These are phyloP conservation scores for Euura saliciscinereae DNA, from an alignment of 1,140 invertebrate genomes.

Conservation along the genomic window DNA sequence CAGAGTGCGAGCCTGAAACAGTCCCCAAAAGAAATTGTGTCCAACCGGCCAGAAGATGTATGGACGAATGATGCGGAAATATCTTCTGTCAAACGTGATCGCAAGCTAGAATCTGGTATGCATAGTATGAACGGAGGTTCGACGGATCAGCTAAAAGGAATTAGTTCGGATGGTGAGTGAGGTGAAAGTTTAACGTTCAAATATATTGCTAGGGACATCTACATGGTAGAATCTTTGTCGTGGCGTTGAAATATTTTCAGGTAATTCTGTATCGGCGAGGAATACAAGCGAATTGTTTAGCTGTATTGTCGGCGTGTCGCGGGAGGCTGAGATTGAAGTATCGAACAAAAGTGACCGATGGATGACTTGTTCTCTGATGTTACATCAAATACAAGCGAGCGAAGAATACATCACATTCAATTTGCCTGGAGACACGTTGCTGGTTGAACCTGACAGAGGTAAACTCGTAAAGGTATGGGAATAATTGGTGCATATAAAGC, in stretches of 20 bases:
- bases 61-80: background rate
- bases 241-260: constrained; percentile 16
- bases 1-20: background rate
- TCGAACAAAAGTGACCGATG: constrained; percentile 48
- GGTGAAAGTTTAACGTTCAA: too few species aligned
- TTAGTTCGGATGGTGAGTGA: too few species aligned
- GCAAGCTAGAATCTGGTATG: too few species aligned
- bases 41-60: background rate
- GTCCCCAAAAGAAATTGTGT: background rate
- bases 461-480: constrained; percentile 43
- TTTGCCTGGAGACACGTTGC: constrained; percentile 37
- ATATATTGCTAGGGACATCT: too few species aligned
- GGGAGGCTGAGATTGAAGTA: constrained; percentile 44
- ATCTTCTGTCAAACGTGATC: too few species aligned
- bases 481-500: background rate
- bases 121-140: too few species aligned
- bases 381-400: constrained; percentile 44
- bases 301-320: constrained; percentile 44
- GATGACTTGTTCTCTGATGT: constrained; percentile 42
- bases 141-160: too few species aligned
- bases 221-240: too few species aligned
- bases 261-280: constrained; percentile 36
- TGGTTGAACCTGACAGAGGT: constrained; percentile 44
- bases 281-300: constrained; percentile 43
- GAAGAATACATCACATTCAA: constrained; percentile 42